These are phyloP conservation scores for Drosophila neotestacea DNA, from an alignment of 2,888 invertebrate species.

Conservation along the genomic window DNA sequence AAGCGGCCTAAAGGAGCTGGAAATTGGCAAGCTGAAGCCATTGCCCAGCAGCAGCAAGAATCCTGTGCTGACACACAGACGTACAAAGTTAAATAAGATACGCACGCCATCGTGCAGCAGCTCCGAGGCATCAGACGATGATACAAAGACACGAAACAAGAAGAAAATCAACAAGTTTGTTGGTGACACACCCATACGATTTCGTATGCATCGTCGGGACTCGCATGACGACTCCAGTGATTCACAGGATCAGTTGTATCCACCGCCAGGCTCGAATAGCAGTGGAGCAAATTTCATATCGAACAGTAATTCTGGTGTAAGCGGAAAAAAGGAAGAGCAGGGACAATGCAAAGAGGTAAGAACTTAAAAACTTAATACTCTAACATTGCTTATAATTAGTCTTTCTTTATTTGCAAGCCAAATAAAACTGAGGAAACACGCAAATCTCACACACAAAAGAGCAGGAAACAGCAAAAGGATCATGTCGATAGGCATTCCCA, in stretches of 20 bases:
- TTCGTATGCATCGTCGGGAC: conserved; percentile 89
- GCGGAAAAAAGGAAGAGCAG: conserved; percentile 80
- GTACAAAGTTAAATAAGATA: conserved; percentile 90
- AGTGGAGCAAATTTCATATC: conserved; percentile 79
- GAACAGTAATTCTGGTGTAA: conserved; percentile 65
- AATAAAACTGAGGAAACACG: conserved; percentile 82
- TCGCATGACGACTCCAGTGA: conserved; percentile 95
- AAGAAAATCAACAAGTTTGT: conserved; percentile 91
- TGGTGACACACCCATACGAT: conserved; percentile 87
- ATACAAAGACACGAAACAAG: conserved; percentile 91
- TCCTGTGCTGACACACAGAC: conserved; percentile 86
- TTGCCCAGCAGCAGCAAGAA: conserved; percentile 81
- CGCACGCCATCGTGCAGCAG: conserved; percentile 96
- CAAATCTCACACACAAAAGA: conserved; percentile 79
- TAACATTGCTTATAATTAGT: not conserved
- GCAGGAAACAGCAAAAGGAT: conserved; percentile 77
- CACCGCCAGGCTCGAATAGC: conserved; percentile 77
- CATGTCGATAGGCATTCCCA: conserved; percentile 77
- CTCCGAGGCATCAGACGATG: conserved; percentile 96
- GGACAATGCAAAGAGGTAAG: conserved; percentile 78
- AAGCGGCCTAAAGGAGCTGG: conserved; percentile 81
- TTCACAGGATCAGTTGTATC: conserved; percentile 89
- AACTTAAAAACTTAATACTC: too few relatives aligned
- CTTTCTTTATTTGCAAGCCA: conserved; percentile 54
- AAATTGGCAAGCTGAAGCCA: conserved; percentile 83